phyloP scores from a whole-genome alignment of 2,113 vertebrate species.

The Chaetodon auriga region DNA sequence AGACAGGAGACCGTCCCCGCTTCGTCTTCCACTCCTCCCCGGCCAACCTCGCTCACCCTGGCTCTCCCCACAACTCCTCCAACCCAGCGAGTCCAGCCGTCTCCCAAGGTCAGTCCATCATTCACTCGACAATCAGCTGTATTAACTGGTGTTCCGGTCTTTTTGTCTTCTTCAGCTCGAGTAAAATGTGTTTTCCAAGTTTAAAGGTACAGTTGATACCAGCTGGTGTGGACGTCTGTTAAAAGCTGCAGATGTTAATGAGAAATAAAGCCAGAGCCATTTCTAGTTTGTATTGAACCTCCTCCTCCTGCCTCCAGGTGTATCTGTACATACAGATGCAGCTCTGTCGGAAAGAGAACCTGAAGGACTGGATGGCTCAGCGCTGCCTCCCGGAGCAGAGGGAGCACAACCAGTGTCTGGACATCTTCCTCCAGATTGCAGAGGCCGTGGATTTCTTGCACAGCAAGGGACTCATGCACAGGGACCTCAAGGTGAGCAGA shows the following conservation, averaged over 20 bases:
- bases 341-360: constrained; percentile 97
- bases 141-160: background rate
- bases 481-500: constrained; percentile 95
- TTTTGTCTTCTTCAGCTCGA: background rate
- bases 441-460: constrained; percentile 97
- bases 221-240: background rate
- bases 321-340: constrained; percentile 99
- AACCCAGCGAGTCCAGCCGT: constrained; percentile 85
- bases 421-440: constrained; percentile 97
- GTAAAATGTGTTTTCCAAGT: background rate
- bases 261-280: background rate
- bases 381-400: constrained; percentile 90
- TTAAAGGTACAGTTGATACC: no score
- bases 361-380: constrained; percentile 98
- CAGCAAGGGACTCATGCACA: constrained; percentile 97
- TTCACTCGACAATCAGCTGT: background rate
- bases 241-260: background rate
- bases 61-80: constrained; percentile 79
- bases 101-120: constrained; percentile 86
- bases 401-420: constrained; percentile 90
- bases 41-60: constrained; percentile 91
- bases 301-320: constrained; percentile 71
- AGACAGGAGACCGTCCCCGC: constrained; percentile 31
- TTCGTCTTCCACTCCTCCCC: constrained; percentile 81
- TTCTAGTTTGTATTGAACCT: background rate